These are phyloP conservation scores for Sardinella longiceps DNA, from an alignment of 2,797 vertebrate genomes.

Conservation along the genomic window DNA sequence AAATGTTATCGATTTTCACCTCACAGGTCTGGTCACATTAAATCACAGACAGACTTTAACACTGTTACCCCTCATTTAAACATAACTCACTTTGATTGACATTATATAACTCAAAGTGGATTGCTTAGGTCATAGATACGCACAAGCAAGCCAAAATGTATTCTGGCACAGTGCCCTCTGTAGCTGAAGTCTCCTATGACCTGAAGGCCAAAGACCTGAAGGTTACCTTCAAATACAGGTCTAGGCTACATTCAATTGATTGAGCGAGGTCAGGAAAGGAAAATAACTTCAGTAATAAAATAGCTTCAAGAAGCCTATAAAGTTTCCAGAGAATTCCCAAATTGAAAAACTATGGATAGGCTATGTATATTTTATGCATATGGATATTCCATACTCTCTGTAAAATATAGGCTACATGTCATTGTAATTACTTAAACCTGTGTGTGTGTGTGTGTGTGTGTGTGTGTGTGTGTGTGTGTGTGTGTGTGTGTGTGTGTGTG, in stretches of 20 bases:
- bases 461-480: not conserved
- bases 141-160: not conserved
- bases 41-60: no score
- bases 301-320: no score
- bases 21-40: no score
- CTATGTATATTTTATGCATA: no score
- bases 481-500: not conserved
- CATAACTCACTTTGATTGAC: not conserved
- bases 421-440: no score
- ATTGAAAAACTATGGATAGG: no score
- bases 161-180: conserved; percentile 4
- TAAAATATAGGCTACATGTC: not conserved
- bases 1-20: no score
- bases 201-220: conserved; percentile 18
- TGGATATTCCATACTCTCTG: no score
- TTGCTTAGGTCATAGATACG: not conserved
- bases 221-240: not conserved
- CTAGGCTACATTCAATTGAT: not conserved
- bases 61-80: not conserved
- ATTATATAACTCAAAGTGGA: conserved; percentile 10
- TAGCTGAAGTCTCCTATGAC: not conserved
- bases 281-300: no score
- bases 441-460: not conserved
- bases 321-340: no score
- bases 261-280: not conserved